These are phyloP conservation scores for Plumapathes pennacea DNA, from an alignment of 92 coral and sea anemone species.

Conservation along the genomic window DNA sequence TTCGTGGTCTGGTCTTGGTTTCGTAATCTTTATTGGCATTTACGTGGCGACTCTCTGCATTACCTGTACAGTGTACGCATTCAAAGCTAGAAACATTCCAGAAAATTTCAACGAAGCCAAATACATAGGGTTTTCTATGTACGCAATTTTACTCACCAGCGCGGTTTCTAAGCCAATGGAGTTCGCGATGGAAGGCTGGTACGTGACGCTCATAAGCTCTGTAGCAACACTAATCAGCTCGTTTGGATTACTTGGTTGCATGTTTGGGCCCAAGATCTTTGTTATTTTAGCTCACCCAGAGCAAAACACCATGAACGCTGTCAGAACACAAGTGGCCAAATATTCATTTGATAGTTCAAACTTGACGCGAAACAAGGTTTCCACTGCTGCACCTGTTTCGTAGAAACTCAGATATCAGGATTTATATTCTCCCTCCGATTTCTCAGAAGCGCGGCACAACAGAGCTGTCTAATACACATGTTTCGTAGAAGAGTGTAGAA, in stretches of 20 bases:
- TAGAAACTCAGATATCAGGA: too few relatives aligned
- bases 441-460: too few relatives aligned
- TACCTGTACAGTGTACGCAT: slow-evolving; percentile 30
- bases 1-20: slow-evolving; percentile 2
- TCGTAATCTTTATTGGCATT: slow-evolving; percentile 10
- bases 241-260: slow-evolving; percentile 38
- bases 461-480: too few relatives aligned
- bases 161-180: slow-evolving; percentile 19
- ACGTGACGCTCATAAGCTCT: slow-evolving; percentile 1
- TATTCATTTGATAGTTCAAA: too few relatives aligned
- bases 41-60: slow-evolving; percentile 18
- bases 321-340: background rate
- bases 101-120: slow-evolving; percentile 46
- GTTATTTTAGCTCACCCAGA: slow-evolving; percentile 44
- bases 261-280: slow-evolving; percentile 36
- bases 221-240: slow-evolving; percentile 22
- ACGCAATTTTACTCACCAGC: slow-evolving; percentile 14
- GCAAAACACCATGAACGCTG: slow-evolving; percentile 24
- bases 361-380: too few relatives aligned
- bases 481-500: too few relatives aligned
- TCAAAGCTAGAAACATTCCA: slow-evolving; percentile 49
- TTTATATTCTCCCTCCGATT: too few relatives aligned
- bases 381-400: too few relatives aligned
- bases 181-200: slow-evolving; percentile 9
- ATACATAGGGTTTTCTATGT: slow-evolving; percentile 48